Base-by-base conservation (phyloP, 2,888 invertebrate genomes). In the Byasa hedistus region DNA sequence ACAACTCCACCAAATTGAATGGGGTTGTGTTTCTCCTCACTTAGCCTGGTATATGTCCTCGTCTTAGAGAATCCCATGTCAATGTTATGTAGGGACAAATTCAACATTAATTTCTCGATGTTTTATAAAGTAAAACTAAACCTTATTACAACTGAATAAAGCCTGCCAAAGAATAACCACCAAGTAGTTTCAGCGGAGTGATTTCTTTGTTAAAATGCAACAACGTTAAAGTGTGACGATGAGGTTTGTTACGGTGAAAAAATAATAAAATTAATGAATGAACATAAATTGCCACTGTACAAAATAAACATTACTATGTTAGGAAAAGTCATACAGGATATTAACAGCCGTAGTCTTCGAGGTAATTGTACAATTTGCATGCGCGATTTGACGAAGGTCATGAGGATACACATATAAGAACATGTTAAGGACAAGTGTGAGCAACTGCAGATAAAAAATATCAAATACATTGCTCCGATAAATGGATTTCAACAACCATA, bases 351-450 rank as follows among this genome's bases (percentile, higher is more conserved):
- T 23, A 24, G 27, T 61, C 17, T 22, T 52, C 61, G 56, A 65
- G 65, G 61, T 61, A 57, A 65, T 65, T 51, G 52, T 24, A 65
- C 57, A 61, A 61, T 65, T 65, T 57, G 61, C 61, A 65, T 65
- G 24, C 65, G 27, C 56, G 51, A 57, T 61, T 57, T 56, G 57
- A 23, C 57, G 52, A 39, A 65, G 61, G 65, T 56, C 56, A 54
- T 24, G 48, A 24, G 52, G 44, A 55, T 61, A 61, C 51, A 57
- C 12, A 55, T 44, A 21, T 54, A 5, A 32, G 24, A 21, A 44
- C 59, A 44, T 55, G 22, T 44, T 39, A 27, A 54, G 4, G 48
- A 5, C n/a, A 19, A 19, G 19, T 5, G 5, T n/a, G n/a, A n/a
- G 19, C n/a, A 10, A n/a, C n/a, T 48, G 4, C 19, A 48, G 48